These are phyloP conservation scores for Dryocosmus kuriphilus DNA, from an alignment of 2,888 invertebrate species.

Conservation along the genomic window DNA sequence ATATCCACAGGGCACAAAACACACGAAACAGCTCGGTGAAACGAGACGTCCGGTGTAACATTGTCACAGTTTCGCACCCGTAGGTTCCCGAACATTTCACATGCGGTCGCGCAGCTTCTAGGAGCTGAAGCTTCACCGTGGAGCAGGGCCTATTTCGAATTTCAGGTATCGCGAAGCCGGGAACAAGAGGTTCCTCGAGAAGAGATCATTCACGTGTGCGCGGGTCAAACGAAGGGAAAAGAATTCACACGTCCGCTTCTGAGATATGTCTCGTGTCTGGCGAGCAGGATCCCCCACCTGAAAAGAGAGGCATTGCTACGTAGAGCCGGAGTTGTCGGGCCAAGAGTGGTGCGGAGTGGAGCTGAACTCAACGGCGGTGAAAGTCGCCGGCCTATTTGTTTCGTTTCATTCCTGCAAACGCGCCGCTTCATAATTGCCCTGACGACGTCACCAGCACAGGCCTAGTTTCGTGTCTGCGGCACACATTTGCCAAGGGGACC, in stretches of 20 bases:
- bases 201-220: slow-evolving; percentile 57
- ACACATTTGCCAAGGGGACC: slow-evolving; percentile 24
- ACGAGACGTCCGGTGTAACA: slow-evolving; percentile 39
- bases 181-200: slow-evolving; percentile 18
- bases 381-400: slow-evolving; percentile 77
- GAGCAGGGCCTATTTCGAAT: slow-evolving; percentile 7
- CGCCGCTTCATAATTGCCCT: slow-evolving; percentile 51
- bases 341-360: slow-evolving; percentile 44
- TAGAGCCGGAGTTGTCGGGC: slow-evolving; percentile 44
- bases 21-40: slow-evolving; percentile 39
- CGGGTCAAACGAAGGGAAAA: slow-evolving; percentile 55
- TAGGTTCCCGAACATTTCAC: slow-evolving; percentile 35
- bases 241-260: slow-evolving; percentile 60
- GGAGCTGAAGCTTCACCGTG: slow-evolving; percentile 6
- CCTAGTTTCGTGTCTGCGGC: slow-evolving; percentile 34
- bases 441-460: slow-evolving; percentile 31
- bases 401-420: slow-evolving; percentile 70
- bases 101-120: slow-evolving; percentile 22
- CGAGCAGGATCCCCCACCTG: slow-evolving; percentile 45
- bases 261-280: slow-evolving; percentile 59
- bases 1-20: slow-evolving; percentile 35
- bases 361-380: slow-evolving; percentile 65
- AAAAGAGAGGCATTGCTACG: slow-evolving; percentile 45
- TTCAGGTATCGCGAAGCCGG: neutral
- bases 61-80: slow-evolving; percentile 35